Percentiles rank a stretch among this genome's conserved stretches.
These are phyloP conservation scores for Cantharis rufa DNA, from an alignment of 2,888 invertebrate genomes.

Conservation along the genomic window DNA sequence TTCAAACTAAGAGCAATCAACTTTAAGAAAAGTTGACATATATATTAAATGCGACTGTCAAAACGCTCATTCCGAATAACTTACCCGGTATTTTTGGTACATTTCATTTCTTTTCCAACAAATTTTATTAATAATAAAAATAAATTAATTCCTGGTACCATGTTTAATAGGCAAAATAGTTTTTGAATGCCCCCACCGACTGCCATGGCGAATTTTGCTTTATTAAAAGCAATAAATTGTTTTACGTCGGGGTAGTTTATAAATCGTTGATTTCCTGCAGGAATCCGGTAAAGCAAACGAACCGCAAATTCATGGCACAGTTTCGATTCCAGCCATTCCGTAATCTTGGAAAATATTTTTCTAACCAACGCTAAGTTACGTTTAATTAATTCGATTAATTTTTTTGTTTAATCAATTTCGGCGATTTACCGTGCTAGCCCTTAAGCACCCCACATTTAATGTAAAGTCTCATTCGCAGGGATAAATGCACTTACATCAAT, in stretches of 20 bases:
- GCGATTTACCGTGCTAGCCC: neutral
- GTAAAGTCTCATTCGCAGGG: neutral
- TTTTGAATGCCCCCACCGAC: neutral
- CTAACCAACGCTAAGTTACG: neutral
- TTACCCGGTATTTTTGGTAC: neutral
- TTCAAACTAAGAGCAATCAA: constrained; percentile 4
- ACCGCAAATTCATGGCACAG: constrained; percentile 39
- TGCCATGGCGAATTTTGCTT: constrained; percentile 32
- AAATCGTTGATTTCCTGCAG: constrained; percentile 41
- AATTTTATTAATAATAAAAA: neutral
- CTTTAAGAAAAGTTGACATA: constrained; percentile 3
- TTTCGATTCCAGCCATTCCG: constrained; percentile 24
- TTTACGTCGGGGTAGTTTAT: constrained; percentile 37
- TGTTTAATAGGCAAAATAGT: neutral
- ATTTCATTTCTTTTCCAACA: neutral
- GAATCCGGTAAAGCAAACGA: constrained; percentile 37
- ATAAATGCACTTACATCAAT: constrained; percentile 10
- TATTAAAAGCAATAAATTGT: constrained; percentile 49
- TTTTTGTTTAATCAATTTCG: neutral
- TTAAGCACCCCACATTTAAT: neutral
- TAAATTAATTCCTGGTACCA: neutral
- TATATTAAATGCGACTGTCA: constrained; percentile 10
- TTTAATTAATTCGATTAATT: neutral
- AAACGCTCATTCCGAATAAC: neutral
- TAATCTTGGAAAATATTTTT: neutral